These are phyloP conservation scores for Uloborus diversus DNA, from an alignment of 1,140 invertebrate genomes.

Conservation along the genomic window DNA sequence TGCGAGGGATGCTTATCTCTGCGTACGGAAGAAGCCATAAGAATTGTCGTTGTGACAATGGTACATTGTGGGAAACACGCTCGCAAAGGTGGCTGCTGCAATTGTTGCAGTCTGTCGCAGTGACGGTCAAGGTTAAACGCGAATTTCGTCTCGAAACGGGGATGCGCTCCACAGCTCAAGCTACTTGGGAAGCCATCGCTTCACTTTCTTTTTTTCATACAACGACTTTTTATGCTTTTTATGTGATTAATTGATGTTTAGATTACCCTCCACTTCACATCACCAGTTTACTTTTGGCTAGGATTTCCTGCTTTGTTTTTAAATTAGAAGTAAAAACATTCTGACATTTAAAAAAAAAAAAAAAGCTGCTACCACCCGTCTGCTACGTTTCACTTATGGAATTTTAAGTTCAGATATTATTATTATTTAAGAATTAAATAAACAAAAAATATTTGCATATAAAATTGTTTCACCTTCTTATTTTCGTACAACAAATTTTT, in stretches of 20 bases:
- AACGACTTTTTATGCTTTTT: neutral
- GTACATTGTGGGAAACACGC: conserved; percentile 25
- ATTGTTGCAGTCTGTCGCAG: neutral
- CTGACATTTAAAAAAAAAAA: too few species aligned
- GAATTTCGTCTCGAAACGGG: neutral
- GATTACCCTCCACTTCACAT: neutral
- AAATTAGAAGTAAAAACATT: neutral
- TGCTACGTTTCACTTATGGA: too few species aligned
- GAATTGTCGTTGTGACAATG: conserved; percentile 21
- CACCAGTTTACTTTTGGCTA: neutral
- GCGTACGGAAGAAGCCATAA: neutral
- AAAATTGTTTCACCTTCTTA: neutral
- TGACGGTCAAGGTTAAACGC: conserved; percentile 19
- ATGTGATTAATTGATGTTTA: neutral
- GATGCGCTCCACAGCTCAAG: conserved; percentile 4
- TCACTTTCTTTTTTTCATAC: neutral
- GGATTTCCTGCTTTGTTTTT: neutral
- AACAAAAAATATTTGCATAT: too few species aligned
- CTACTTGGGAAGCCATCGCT: neutral
- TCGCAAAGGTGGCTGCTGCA: too few species aligned
- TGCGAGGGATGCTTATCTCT: conserved; percentile 2
- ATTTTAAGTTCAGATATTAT: too few species aligned
- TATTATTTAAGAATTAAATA: too few species aligned
- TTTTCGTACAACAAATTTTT: neutral
- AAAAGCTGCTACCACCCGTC: too few species aligned